Conservation (phyloP, 2,797 vertebrate species). For the Eospalax fontanierii region DNA sequence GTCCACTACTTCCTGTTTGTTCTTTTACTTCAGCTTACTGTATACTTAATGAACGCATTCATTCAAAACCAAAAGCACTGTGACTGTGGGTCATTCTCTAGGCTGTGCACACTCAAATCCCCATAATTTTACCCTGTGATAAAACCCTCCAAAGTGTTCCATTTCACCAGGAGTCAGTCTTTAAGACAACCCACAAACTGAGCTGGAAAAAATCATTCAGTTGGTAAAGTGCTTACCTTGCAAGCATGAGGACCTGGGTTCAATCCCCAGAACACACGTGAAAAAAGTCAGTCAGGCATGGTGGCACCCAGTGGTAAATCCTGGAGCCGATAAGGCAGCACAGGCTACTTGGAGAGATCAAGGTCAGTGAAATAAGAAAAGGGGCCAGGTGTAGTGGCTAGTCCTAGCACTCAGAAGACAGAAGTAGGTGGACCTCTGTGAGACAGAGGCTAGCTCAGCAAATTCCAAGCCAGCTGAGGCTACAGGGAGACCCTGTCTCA, state of each 20-base stretch:
- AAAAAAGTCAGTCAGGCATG: background rate
- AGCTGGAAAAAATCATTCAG: no score
- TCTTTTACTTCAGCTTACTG: background rate
- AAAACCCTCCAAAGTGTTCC: slow-evolving; percentile 15
- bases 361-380: background rate
- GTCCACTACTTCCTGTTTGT: background rate
- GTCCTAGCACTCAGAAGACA: no score
- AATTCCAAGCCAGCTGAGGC: no score
- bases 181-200: background rate
- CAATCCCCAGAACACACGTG: background rate
- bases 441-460: no score
- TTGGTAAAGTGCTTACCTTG: no score
- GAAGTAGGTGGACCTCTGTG: no score
- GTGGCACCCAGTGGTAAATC: no score
- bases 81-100: background rate
- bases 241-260: no score
- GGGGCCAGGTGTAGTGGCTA: no score
- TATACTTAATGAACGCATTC: background rate
- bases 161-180: background rate
- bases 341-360: background rate
- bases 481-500: no score
- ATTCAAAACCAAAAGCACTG: background rate
- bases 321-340: background rate
- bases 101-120: no score
- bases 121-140: background rate